Percentiles rank a stretch among this genome's conserved stretches.
phyloP scores from a whole-genome alignment of 2,113 vertebrate species.

The Petroica traversi region DNA sequence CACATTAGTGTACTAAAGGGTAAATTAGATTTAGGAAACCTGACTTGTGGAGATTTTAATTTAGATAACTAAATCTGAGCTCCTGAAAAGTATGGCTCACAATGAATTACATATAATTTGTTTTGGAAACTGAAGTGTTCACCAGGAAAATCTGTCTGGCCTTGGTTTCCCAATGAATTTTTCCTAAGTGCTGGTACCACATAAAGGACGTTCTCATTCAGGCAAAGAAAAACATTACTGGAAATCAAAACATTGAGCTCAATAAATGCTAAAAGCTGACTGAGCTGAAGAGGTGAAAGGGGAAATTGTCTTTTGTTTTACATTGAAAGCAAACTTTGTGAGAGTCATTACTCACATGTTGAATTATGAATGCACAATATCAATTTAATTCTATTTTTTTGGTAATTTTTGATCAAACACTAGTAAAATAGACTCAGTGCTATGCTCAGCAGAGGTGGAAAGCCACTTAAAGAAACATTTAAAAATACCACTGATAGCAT shows the following conservation, averaged over 20 bases:
- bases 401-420: neutral
- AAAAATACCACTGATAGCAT: neutral
- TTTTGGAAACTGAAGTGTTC: conserved; percentile 24
- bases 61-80: neutral
- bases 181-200: neutral
- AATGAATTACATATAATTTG: neutral
- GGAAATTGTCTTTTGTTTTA: neutral
- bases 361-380: neutral
- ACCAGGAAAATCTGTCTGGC: neutral
- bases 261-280: neutral
- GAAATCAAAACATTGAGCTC: neutral
- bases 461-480: neutral
- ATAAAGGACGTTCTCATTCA: neutral
- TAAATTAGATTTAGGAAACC: neutral
- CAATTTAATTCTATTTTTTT: neutral
- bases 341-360: neutral
- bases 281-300: neutral
- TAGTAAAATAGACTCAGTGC: neutral
- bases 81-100: neutral
- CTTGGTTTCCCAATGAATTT: conserved; percentile 26
- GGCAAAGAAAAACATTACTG: neutral
- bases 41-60: conserved; percentile 33
- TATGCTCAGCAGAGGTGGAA: neutral
- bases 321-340: neutral
- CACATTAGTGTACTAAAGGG: neutral